Evolutionary conservation across 2,888 invertebrate genomes (phyloP), one percentile per base, ranked within the genome.

Genomic region (Torymus tubicola): DNA sequence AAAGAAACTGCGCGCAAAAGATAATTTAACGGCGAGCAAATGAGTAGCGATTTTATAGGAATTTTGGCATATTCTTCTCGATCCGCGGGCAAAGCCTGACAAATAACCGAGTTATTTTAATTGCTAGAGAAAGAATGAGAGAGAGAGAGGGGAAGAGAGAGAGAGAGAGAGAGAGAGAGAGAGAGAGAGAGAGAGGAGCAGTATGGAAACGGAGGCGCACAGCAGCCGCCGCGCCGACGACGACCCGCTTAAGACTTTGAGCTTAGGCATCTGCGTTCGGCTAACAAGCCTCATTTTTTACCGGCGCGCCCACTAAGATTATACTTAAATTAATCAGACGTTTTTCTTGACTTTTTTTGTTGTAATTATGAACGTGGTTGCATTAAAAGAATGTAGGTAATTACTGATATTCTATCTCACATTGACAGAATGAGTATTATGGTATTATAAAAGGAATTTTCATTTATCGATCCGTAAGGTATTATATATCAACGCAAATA

Each of bases 281-380:
- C 65, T 68, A 55, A 55, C 68, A 55, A 68, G 24, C 21, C 55
- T 68, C 68, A 68, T 55, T 68, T 68, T 68, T 68, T 68, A 53
- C 10, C 42, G 11, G 0, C 14, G n/a, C n/a, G 11, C 11, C 24
- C 8, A 12, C n/a, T 8, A 11, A 68, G 68, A 68, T 68, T 68
- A 55, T 55, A 4, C 68, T 14, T 3, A 55, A 68, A 68, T 68
- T 68, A 24, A 68, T 68, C 55, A 55, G 52, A 21, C 24, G 8
- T 1, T 55, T 55, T 67, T 50, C 14, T 52, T 2, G 18, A 24
- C 5, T 8, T 52, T 67, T 67, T 2, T 18, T 52, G 16, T 16
- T 16, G n/a, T 18, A 16, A 58, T 58, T 16, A 58, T 42, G 42
- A 42, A 42, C 42, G 42, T 42, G 8, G 42, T 8, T 42, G 42